Evolutionary conservation across 2,888 invertebrate genomes (phyloP).

Genomic region (Melipona bicolor): DNA sequence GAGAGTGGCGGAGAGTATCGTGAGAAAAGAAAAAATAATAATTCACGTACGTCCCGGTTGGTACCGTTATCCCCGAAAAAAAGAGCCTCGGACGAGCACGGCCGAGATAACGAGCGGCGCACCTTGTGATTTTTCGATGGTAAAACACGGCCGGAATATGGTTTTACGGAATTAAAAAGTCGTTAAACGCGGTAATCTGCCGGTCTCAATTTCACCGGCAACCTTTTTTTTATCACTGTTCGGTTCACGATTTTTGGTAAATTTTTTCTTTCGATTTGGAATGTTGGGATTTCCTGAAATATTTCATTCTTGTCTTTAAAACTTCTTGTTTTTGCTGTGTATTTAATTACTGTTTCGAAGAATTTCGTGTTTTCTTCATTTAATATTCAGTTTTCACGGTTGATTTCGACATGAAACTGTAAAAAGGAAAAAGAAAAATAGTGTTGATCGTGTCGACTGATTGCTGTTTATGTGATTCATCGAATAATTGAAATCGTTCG

Average conservation of each 20-base stretch:
- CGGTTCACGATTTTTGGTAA: too few species aligned
- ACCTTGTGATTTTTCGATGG: constrained; percentile 37
- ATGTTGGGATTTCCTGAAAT: not conserved
- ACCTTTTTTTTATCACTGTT: not conserved
- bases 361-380: too few species aligned
- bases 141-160: constrained; percentile 1
- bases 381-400: too few species aligned
- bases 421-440: too few species aligned
- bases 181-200: constrained; percentile 17
- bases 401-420: too few species aligned
- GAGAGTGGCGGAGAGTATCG: not conserved
- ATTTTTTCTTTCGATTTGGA: not conserved
- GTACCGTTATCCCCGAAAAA: constrained; percentile 39
- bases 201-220: not conserved
- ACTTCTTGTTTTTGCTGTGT: too few species aligned
- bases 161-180: constrained; percentile 34
- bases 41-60: constrained; percentile 7
- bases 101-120: constrained; percentile 31
- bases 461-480: too few species aligned
- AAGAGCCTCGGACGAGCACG: constrained; percentile 4
- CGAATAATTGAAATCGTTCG: too few species aligned
- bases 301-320: not conserved
- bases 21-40: constrained; percentile 22
- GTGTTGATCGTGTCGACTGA: too few species aligned
- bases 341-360: too few species aligned